A percentile compares a stretch with the other conserved stretches of the same genome.
Evolutionary conservation across 2,888 invertebrate species (phyloP).

Genomic region (Polymixis lichenea): DNA sequence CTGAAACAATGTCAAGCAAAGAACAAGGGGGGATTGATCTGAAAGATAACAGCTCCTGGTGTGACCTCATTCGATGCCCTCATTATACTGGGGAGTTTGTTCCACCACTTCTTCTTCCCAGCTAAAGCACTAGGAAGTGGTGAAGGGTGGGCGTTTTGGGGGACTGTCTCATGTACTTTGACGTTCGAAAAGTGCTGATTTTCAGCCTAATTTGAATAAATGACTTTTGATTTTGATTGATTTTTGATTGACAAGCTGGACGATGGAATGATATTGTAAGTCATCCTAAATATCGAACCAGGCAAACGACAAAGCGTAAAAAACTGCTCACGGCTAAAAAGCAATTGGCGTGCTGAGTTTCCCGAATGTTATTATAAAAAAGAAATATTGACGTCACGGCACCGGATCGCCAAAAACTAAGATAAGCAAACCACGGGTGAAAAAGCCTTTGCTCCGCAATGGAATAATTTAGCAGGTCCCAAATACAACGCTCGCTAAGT

Average conservation of each 20-base stretch:
- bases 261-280: constrained; percentile 9
- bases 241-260: constrained; percentile 23
- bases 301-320: not conserved
- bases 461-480: not conserved
- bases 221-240: no score
- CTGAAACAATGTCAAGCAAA: constrained; percentile 40
- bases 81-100: no score
- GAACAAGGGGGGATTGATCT: constrained; percentile 34
- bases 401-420: not conserved
- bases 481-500: not conserved
- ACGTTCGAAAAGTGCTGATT: no score
- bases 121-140: no score
- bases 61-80: constrained; percentile 66
- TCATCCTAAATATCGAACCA: not conserved
- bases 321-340: not conserved
- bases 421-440: not conserved
- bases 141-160: no score
- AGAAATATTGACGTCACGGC: not conserved
- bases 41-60: constrained; percentile 41
- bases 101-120: no score
- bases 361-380: no score
- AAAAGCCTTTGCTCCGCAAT: not conserved
- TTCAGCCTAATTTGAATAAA: no score
- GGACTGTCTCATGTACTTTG: no score
- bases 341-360: not conserved